These are phyloP conservation scores for Idaea dimidiata DNA, from an alignment of 2,888 invertebrate species.

Conservation along the genomic window DNA sequence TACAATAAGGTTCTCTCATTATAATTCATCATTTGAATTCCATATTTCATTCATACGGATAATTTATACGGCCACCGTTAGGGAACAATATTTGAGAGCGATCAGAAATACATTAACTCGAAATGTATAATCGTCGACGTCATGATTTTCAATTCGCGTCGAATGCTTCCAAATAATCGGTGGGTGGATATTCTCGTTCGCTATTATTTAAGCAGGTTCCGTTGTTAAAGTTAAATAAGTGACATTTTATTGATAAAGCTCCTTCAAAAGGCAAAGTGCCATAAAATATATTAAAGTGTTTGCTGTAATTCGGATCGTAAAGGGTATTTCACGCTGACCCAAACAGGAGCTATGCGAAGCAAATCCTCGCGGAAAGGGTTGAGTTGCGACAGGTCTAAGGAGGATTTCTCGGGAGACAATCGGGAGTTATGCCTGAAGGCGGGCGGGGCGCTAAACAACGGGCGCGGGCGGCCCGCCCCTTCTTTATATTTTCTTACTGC, in stretches of 20 bases:
- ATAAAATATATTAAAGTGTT: constrained; percentile 51
- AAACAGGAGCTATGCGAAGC: constrained; percentile 74
- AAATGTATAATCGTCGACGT: background rate
- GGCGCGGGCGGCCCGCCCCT: constrained; percentile 81
- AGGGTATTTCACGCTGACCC: constrained; percentile 77
- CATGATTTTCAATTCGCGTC: background rate
- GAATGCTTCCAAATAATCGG: background rate
- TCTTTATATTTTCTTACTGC: constrained; percentile 87
- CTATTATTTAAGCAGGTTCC: background rate
- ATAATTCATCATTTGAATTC: constrained; percentile 3
- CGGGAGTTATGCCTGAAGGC: constrained; percentile 80
- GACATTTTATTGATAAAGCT: background rate
- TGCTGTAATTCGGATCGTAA: constrained; percentile 57
- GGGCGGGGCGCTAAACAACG: constrained; percentile 81
- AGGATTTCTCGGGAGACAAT: constrained; percentile 78
- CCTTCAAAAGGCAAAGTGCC: constrained; percentile 16
- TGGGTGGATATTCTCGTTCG: constrained; percentile 1
- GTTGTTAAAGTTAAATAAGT: background rate
- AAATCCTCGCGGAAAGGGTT: constrained; percentile 74
- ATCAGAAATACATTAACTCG: constrained; percentile 76
- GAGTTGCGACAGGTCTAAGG: constrained; percentile 76
- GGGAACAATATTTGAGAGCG: constrained; percentile 61
- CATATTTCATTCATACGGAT: background rate
- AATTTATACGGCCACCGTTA: background rate
- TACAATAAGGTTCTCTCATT: background rate